These are phyloP conservation scores for Atta cephalotes DNA, from an alignment of 1,140 invertebrate genomes.

Conservation along the genomic window DNA sequence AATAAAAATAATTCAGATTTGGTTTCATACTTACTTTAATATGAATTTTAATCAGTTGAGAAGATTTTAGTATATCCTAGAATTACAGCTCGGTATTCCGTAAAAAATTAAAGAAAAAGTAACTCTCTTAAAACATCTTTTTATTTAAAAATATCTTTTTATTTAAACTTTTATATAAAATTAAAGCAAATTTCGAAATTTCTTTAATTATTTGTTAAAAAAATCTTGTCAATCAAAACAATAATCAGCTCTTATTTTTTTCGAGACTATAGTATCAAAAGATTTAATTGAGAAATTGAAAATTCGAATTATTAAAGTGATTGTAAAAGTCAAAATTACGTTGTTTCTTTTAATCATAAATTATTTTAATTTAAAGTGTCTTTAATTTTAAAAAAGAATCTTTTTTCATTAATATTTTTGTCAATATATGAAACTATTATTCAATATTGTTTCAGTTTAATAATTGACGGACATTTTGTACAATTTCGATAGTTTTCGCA, in stretches of 20 bases:
- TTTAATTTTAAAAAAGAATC: background rate
- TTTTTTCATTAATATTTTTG: constrained; percentile 3
- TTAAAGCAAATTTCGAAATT: background rate
- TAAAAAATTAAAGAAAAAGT: background rate
- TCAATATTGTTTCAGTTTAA: background rate
- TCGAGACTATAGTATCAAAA: background rate
- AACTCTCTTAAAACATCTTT: background rate
- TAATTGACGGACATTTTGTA: background rate
- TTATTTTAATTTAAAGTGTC: background rate
- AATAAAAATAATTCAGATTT: constrained; percentile 7
- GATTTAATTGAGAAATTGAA: constrained; percentile 9
- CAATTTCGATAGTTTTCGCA: background rate
- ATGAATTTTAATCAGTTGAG: background rate
- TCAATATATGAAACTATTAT: background rate
- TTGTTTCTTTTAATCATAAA: background rate
- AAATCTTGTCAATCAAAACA: background rate
- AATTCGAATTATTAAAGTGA: background rate
- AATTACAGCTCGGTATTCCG: background rate
- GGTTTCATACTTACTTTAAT: background rate
- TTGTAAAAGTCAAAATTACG: constrained; percentile 25
- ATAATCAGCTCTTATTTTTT: background rate
- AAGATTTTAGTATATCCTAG: background rate
- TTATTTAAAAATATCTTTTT: background rate
- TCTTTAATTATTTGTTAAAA: background rate
- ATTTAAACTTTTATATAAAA: background rate